phyloP scores from a whole-genome alignment of 2,113 vertebrate genomes.

The Carassius gibelio region DNA sequence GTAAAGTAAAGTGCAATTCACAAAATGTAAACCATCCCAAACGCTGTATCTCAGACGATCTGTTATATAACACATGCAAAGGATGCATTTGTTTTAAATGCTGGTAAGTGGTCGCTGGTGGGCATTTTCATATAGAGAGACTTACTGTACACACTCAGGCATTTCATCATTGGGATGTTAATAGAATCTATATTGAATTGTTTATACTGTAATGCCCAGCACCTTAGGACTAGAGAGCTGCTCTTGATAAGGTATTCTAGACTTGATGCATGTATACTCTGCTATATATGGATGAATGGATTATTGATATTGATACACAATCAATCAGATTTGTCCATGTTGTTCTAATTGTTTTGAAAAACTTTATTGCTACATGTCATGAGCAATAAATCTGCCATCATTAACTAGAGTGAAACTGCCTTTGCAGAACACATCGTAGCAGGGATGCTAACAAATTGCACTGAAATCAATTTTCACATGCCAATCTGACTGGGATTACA shows the following conservation, averaged over 20 bases:
- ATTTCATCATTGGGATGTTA: conserved; percentile 34
- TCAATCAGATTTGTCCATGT: background rate
- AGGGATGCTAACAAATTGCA: background rate
- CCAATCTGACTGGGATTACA: conserved; percentile 38
- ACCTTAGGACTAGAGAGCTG: background rate
- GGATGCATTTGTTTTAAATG: background rate
- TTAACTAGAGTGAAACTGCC: background rate
- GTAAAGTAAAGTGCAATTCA: background rate
- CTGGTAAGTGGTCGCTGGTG: background rate
- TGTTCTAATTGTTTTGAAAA: background rate
- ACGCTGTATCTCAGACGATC: background rate
- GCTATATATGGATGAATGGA: background rate
- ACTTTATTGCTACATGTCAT: background rate
- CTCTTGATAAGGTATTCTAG: background rate
- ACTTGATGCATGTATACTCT: background rate
- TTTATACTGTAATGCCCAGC: conserved; percentile 1
- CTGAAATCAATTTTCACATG: conserved; percentile 2
- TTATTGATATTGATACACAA: background rate
- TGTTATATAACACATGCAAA: background rate
- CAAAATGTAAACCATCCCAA: background rate
- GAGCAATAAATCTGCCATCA: background rate
- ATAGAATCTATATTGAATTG: conserved; percentile 23
- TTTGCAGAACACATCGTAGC: background rate
- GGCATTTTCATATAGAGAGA: background rate
- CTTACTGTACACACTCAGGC: conserved; percentile 10